Percentiles rank a stretch among this genome's conserved stretches.
phyloP scores from a whole-genome alignment of 2,888 invertebrate species.

The Macaria liturata region DNA sequence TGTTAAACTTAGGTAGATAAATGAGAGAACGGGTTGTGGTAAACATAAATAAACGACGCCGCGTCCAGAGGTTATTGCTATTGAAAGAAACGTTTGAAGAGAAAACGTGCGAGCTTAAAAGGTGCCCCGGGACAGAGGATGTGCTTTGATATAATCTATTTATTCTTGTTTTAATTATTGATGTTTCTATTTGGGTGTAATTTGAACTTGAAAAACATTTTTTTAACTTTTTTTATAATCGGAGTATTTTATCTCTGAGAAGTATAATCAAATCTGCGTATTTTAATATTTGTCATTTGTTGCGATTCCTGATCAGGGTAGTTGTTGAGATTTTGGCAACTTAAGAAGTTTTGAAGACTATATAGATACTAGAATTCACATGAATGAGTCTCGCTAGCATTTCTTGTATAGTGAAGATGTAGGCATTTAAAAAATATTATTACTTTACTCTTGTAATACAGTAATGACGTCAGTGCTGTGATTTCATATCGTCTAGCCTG shows the following conservation, averaged over 20 bases:
- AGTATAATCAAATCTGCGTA: too few species aligned
- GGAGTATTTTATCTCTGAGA: too few species aligned
- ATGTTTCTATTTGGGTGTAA: conserved; percentile 2
- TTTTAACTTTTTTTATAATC: too few species aligned
- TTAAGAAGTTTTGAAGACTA: too few species aligned
- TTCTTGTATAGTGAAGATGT: too few species aligned
- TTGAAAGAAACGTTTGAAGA: conserved; percentile 47
- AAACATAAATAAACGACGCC: conserved; percentile 48
- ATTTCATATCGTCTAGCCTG: conserved; percentile 32
- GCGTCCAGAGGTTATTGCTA: conserved; percentile 39
- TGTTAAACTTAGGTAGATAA: conserved; percentile 59
- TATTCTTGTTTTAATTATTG: conserved; percentile 8
- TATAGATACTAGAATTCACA: too few species aligned
- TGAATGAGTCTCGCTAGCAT: too few species aligned
- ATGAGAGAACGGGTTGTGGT: conserved; percentile 45
- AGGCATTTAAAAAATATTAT: too few species aligned
- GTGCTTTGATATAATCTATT: conserved; percentile 6
- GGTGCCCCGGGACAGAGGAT: conserved; percentile 14
- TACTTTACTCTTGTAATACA: neutral
- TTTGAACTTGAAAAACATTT: too few species aligned
- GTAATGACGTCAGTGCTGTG: conserved; percentile 25
- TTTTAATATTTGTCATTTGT: too few species aligned
- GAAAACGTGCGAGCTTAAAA: conserved; percentile 32
- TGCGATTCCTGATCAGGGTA: too few species aligned
- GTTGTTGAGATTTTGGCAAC: too few species aligned